Evolutionary conservation across 2,888 invertebrate species (phyloP), one percentile per base, ranked within the genome.

Genomic region (Bhutanitis thaidina): DNA sequence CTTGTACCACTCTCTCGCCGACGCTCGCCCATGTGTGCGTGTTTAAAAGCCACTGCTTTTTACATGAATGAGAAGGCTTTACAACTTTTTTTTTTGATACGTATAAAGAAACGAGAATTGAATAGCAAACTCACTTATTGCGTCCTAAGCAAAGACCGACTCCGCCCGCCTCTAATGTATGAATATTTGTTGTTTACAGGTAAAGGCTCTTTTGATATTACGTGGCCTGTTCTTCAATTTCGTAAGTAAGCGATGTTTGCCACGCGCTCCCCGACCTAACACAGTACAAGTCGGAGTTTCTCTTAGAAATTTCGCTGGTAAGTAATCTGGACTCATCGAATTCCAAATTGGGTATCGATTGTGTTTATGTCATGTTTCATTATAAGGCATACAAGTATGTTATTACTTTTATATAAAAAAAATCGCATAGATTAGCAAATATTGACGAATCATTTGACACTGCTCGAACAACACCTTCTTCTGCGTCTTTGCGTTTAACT

Each of bases 31-130:
- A 25, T 52, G 62, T 43, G 49, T 41, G 29, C 56, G 67, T 61
- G 68, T 64, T 64, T 72, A 65, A 78, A 75, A 75, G 75, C 61
- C 71, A 53, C 53, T 63, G 61, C 66, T 64, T 73, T 70, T 66
- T 68, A 60, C 65, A 59, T 68, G 68, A 76, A 72, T 68, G 69
- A 66, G 62, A 61, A 60, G 64, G 70, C 69, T 72, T 69, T 67
- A 69, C 65, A 77, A 71, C 62, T 72, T 47, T 61, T 27, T 20
- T 20, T 27, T 69, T 63, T 64, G 56, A 58, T 60, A 62, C 54
- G 57, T 59, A 61, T 64, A 62, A 65, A 66, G 65, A 63, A 62
- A 64, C 59, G 56, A 51, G 60, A 52, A 59, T 62, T 68, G 59
- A 67, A 65, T 65, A 64, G 62, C 56, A 59, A 57, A 61, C 61